These are phyloP conservation scores for Rhinichthys klamathensis DNA, from an alignment of 2,113 vertebrate genomes.

Conservation along the genomic window DNA sequence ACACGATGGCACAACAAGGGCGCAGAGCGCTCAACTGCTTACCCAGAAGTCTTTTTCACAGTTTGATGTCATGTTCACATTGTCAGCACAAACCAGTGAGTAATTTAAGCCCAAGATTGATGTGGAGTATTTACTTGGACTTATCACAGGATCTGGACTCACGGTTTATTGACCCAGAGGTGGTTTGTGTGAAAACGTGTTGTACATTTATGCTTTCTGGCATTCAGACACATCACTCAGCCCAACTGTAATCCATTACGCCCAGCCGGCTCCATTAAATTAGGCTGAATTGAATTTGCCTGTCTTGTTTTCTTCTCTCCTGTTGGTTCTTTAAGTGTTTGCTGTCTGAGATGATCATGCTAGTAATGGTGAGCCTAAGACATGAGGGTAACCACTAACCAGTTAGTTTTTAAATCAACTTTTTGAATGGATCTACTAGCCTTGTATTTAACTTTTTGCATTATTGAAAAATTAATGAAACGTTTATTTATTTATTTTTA, in stretches of 20 bases:
- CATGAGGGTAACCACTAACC: too few relatives aligned
- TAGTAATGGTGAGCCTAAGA: neutral
- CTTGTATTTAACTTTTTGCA: neutral
- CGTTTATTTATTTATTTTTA: neutral
- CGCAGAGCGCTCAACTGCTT: neutral
- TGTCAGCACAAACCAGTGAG: conserved; percentile 4
- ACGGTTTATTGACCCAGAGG: neutral
- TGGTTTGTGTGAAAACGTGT: conserved; percentile 26
- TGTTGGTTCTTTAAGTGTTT: conserved; percentile 27
- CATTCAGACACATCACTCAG: conserved; percentile 16
- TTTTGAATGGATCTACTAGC: neutral
- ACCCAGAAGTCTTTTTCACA: conserved; percentile 19
- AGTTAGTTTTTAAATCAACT: neutral
- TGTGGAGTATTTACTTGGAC: neutral
- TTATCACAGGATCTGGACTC: neutral
- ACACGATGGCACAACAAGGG: conserved; percentile 10
- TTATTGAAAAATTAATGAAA: neutral
- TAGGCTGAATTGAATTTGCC: conserved; percentile 45
- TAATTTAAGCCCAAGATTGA: conserved; percentile 25
- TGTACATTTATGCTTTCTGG: conserved; percentile 25
- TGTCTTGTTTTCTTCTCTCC: conserved; percentile 38
- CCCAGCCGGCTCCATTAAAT: conserved; percentile 30
- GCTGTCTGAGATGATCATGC: conserved; percentile 14
- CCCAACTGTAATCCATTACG: conserved; percentile 38
- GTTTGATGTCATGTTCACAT: conserved; percentile 16